Base-by-base conservation (phyloP, 2,113 vertebrate species). In the Sus scrofa region DNA sequence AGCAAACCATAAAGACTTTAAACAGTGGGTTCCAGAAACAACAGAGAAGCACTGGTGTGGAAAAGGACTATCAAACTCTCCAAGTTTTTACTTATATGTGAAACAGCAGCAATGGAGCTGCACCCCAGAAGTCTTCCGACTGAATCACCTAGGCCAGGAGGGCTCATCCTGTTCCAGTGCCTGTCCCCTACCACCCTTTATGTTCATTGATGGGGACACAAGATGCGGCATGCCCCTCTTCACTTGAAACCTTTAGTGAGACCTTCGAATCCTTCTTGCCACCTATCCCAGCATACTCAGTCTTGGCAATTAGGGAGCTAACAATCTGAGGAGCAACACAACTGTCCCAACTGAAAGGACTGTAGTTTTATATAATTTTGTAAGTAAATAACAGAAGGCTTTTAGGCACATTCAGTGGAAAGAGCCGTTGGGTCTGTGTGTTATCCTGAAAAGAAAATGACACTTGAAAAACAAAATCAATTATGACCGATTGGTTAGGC, bases 281-380 rank as follows among this genome's bases (percentile, higher is more conserved):
- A 83, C 71, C 60, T 92, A 58, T 44, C 86, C 78, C 67, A 44
- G 22, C 44, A 68, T 20, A 73, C 37, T 78, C 26, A 71, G 16
- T 89, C 94, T 73, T 58, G 75, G 44, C n/a, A n/a, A 39, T 30
- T 6, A 62, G 89, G 82, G 50, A 73, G 52, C 73, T 13, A 52
- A 67, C 37, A 27, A 83, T 74, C 97, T 94, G 96, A 98, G 96
- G 94, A 96, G 89, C 78, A 85, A 97, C 83, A 97, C 39, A 95
- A 86, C 39, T 54, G 62, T 94, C 96, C 81, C 39, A 77, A 77
- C 52, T 71, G 79, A 98, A 73, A 95, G 30, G 75, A 96, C 63
- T 98, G 91, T 96, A 95, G 95, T 97, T 98, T 98, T 97, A 89
- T 97, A 97, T 95, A 97, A 97, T 96, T 98, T 98, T 96, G 39